Percentiles rank a stretch among this genome's conserved stretches.
phyloP scores from a whole-genome alignment of 2,797 vertebrate species.

The Macropus fuliginosus region DNA sequence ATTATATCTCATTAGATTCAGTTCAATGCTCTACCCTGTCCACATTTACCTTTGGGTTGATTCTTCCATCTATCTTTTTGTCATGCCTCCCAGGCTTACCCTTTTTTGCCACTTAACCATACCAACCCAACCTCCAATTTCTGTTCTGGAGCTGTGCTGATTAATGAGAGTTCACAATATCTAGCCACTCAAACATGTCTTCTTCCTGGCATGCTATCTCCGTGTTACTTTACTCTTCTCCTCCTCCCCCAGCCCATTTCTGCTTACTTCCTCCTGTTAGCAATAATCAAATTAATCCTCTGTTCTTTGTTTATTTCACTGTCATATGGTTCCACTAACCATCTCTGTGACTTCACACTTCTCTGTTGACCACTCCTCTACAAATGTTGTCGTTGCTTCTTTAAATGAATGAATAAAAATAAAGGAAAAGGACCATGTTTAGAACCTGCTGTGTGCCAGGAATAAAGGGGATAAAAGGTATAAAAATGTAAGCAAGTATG shows the following conservation, averaged over 20 bases:
- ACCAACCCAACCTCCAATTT: neutral
- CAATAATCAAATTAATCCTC: neutral
- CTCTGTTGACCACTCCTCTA: neutral
- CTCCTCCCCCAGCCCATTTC: neutral
- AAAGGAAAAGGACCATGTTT: neutral
- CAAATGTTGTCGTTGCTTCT: neutral
- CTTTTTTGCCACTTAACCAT: neutral
- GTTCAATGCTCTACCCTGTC: neutral
- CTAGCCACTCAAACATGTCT: neutral
- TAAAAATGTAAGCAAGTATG: neutral
- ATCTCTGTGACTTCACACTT: neutral
- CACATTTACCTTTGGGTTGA: neutral
- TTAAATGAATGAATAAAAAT: neutral
- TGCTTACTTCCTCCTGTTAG: neutral
- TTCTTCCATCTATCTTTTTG: neutral
- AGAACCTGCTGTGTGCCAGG: neutral
- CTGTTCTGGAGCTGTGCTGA: neutral
- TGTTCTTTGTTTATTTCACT: neutral
- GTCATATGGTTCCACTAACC: neutral
- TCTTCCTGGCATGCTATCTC: neutral
- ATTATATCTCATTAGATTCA: neutral
- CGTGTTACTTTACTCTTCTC: neutral
- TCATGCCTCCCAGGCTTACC: neutral
- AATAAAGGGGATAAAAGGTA: no score
- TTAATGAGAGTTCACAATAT: neutral